Percentiles rank a stretch among this genome's conserved stretches.
Evolutionary conservation across 2,888 invertebrate species (phyloP).

Genomic region (Platycheirus albimanus): DNA sequence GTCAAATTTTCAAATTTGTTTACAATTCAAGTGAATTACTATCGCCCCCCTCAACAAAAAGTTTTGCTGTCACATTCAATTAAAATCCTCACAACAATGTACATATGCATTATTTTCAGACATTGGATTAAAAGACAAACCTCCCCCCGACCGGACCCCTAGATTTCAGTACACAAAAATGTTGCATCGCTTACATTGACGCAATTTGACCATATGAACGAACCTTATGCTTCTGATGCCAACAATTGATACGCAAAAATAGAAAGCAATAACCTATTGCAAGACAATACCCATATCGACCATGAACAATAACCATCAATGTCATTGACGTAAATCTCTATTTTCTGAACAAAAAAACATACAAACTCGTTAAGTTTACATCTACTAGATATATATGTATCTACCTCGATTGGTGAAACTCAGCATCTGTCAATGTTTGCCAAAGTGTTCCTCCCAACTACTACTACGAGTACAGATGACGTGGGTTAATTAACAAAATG

Average conservation of each 20-base stretch:
- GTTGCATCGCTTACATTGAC: constrained; percentile 36
- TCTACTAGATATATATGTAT: not conserved
- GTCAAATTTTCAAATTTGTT: too few species aligned
- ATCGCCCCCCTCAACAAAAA: too few species aligned
- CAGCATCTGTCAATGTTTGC: constrained; percentile 59
- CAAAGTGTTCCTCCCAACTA: not conserved
- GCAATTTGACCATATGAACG: constrained; percentile 17
- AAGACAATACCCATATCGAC: constrained; percentile 30
- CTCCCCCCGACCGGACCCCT: too few species aligned
- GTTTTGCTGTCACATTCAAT: too few species aligned
- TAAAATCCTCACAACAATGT: too few species aligned
- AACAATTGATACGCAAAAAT: constrained; percentile 33
- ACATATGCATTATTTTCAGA: too few species aligned
- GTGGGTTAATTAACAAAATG: constrained; percentile 27
- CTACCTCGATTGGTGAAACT: constrained; percentile 43
- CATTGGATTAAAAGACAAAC: too few species aligned
- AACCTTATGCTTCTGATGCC: constrained; percentile 10
- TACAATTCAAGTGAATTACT: too few species aligned
- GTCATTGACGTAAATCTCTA: constrained; percentile 63
- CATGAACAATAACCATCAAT: constrained; percentile 45
- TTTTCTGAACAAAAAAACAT: constrained; percentile 5
- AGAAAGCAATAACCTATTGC: constrained; percentile 24
- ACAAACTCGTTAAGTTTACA: not conserved
- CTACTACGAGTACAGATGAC: constrained; percentile 41
- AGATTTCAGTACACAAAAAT: not conserved